Evolutionary conservation across 1,140 invertebrate genomes (phyloP), one percentile per base, ranked within the genome.

Genomic region (Colletes latitarsis): DNA sequence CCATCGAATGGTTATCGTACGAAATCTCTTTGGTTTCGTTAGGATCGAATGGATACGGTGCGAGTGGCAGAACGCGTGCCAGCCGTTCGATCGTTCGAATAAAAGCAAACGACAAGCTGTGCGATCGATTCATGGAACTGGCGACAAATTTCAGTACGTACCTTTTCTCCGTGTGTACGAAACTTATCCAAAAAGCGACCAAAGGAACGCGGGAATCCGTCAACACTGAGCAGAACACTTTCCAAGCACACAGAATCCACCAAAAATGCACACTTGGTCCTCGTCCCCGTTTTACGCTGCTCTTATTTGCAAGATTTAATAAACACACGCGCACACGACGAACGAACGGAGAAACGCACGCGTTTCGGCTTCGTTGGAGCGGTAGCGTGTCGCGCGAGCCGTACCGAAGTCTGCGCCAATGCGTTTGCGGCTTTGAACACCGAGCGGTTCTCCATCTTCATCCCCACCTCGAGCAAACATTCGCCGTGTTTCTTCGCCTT

Each of bases 321-420:
- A 73, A 64, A 73, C 77, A 79, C 77, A 79, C 60, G 69, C 60
- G 60, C 60, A 73, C 69, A 55, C 49, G 41, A 49, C 62, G 10
- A 53, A 14, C 60, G 41, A 39, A 73, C 49, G 15, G 60, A 63
- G 15, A 64, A 71, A 73, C 70, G 52, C 70, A 79, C 77, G 52
- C 77, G 70, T 62, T 71, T 64, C 52, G 53, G 73, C 15, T 73
- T 55, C 14, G 10, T 55, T 30, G 21, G 72, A 43, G 21, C 77
- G 52, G 70, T 71, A 73, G 19, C 17, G 77, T 41, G 69, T 64
- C 55, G 72, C 77, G 77, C 70, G 21, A 85, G 77, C 55, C 43
- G 15, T 81, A 58, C 72, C 57, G 72, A 81, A 41, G 70, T 77
- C 78, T 81, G 83, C 78, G 62, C 46, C 71, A 79, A 84, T 84